Percentiles rank a stretch among this genome's conserved stretches.
Conservation (phyloP, 2,113 vertebrate genomes). For the Noctilio leporinus region DNA sequence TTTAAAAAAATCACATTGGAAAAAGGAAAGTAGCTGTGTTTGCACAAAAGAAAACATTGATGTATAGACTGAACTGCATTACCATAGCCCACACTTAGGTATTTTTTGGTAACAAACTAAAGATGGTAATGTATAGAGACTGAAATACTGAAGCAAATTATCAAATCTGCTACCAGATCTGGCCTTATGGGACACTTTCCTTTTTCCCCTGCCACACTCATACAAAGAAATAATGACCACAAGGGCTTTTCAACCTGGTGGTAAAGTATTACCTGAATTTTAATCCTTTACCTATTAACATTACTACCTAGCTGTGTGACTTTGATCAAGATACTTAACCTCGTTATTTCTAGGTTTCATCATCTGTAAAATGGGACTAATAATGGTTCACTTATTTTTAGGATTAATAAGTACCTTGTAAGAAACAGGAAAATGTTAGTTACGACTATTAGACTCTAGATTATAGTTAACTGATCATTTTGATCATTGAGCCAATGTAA, state of each 20-base stretch:
- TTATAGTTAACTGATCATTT: neutral
- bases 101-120: neutral
- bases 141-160: neutral
- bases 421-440: neutral
- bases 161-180: neutral
- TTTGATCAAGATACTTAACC: neutral
- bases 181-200: neutral
- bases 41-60: neutral
- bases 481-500: neutral
- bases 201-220: neutral
- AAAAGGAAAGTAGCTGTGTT: slow-evolving; percentile 25
- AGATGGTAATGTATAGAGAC: neutral
- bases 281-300: neutral
- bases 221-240: neutral
- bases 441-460: neutral
- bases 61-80: neutral
- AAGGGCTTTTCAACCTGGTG: neutral
- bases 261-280: neutral
- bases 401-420: neutral
- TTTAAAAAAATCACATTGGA: neutral
- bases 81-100: neutral
- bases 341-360: neutral
- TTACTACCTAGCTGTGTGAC: neutral
- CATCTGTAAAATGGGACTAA: neutral
- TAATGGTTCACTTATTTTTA: neutral